A percentile compares a stretch with the other conserved stretches of the same genome.
Conservation (phyloP, 2,797 vertebrate species). For the Ctenopoma multispine region DNA sequence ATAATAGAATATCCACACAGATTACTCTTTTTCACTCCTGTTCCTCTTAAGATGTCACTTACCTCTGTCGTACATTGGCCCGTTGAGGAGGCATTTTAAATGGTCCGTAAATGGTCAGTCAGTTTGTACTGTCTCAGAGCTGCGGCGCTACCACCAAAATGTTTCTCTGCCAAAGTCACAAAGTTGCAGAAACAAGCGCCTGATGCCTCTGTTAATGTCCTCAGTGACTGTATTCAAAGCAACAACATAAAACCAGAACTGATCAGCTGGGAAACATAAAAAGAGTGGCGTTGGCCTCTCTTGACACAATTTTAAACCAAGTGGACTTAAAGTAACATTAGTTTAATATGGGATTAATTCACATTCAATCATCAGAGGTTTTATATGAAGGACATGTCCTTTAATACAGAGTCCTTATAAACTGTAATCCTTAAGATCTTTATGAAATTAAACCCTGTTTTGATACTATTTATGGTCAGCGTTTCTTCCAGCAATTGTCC, state of each 20-base stretch:
- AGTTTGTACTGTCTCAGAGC: slow-evolving; percentile 20
- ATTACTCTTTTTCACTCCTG: neutral
- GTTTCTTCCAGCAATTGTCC: neutral
- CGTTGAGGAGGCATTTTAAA: slow-evolving; percentile 24
- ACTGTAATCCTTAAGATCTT: neutral
- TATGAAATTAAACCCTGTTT: neutral
- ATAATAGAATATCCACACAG: neutral
- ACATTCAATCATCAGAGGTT: neutral
- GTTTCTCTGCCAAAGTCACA: slow-evolving; percentile 34
- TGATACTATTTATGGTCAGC: neutral
- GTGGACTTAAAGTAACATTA: neutral
- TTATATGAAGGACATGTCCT: neutral
- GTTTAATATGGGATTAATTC: slow-evolving; percentile 1
- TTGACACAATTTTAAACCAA: slow-evolving; percentile 8
- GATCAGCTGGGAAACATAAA: neutral
- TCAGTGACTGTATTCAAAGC: slow-evolving; percentile 17
- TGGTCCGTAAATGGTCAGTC: neutral
- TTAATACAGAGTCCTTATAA: neutral
- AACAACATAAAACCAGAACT: neutral
- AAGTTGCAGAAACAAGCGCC: slow-evolving; percentile 48
- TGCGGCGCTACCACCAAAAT: slow-evolving; percentile 3
- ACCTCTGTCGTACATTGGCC: slow-evolving; percentile 19
- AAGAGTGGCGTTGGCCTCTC: slow-evolving; percentile 18
- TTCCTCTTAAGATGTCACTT: slow-evolving; percentile 9
- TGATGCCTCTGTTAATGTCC: slow-evolving; percentile 7